Percentiles rank a stretch among this genome's conserved stretches.
Conservation (phyloP, 2,797 vertebrate species). For the Staurois parvus region DNA sequence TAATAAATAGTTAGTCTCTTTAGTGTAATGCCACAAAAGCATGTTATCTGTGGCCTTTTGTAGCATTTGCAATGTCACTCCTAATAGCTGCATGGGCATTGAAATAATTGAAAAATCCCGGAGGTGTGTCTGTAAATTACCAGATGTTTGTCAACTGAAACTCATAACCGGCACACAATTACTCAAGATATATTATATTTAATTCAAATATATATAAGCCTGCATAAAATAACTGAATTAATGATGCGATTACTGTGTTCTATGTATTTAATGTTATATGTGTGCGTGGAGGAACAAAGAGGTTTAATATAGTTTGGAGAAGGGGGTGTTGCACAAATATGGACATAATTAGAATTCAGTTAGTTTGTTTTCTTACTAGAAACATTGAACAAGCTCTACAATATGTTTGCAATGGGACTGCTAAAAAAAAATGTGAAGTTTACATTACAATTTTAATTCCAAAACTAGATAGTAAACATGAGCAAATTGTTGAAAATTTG, state of each 20-base stretch:
- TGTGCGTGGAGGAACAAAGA: slow-evolving; percentile 11
- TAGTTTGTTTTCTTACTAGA: background rate
- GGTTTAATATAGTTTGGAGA: slow-evolving; percentile 4
- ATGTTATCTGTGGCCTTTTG: background rate
- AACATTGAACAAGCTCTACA: background rate
- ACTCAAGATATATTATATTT: slow-evolving; percentile 20
- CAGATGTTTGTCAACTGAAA: slow-evolving; percentile 36
- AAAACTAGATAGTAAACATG: too few relatives aligned
- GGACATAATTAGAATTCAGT: slow-evolving; percentile 45
- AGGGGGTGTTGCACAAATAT: slow-evolving; percentile 33
- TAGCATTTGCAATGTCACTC: background rate
- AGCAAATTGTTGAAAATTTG: too few relatives aligned
- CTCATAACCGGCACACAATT: slow-evolving; percentile 25
- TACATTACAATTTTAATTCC: too few relatives aligned
- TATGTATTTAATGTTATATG: slow-evolving; percentile 12
- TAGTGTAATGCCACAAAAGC: background rate
- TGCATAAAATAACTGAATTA: slow-evolving; percentile 15
- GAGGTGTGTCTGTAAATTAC: slow-evolving; percentile 23
- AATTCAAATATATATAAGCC: background rate
- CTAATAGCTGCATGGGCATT: slow-evolving; percentile 1
- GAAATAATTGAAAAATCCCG: slow-evolving; percentile 14
- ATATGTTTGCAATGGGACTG: background rate
- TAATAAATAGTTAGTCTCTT: background rate
- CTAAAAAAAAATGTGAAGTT: too few relatives aligned
- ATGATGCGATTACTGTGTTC: slow-evolving; percentile 25